These are phyloP conservation scores for Mobula hypostoma DNA, from an alignment of 2,113 vertebrate species.

Conservation along the genomic window DNA sequence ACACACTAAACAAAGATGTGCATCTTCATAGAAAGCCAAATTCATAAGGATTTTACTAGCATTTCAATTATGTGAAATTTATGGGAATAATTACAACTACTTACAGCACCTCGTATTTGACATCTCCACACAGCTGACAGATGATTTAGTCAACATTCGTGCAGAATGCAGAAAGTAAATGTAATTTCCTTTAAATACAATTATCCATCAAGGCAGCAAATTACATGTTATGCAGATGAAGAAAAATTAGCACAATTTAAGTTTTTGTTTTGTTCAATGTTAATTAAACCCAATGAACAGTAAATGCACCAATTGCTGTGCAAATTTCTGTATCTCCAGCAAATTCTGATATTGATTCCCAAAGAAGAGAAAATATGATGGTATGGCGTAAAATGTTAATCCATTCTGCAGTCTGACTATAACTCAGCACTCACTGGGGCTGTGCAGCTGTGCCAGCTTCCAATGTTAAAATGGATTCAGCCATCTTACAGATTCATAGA, in stretches of 20 bases:
- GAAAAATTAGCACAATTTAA: slow-evolving; percentile 1
- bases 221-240: not conserved
- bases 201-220: slow-evolving; percentile 22
- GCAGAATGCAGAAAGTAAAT: not conserved
- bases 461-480: too few relatives aligned
- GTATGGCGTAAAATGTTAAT: not conserved
- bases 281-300: not conserved
- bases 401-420: not conserved
- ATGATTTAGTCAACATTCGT: slow-evolving; percentile 11
- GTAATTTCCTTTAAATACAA: not conserved
- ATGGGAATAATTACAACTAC: not conserved
- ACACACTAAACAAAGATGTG: not conserved
- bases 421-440: too few relatives aligned
- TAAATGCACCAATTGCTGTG: slow-evolving; percentile 8
- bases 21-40: not conserved
- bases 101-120: not conserved
- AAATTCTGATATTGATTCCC: not conserved
- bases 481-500: too few relatives aligned
- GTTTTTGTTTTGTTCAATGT: not conserved
- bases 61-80: not conserved
- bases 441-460: too few relatives aligned
- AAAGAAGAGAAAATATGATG: not conserved
- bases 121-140: not conserved
- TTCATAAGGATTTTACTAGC: not conserved
- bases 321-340: not conserved